Base-by-base conservation (phyloP, 92 coral and sea anemone species). In the Hydrozoanthus gracilis region DNA sequence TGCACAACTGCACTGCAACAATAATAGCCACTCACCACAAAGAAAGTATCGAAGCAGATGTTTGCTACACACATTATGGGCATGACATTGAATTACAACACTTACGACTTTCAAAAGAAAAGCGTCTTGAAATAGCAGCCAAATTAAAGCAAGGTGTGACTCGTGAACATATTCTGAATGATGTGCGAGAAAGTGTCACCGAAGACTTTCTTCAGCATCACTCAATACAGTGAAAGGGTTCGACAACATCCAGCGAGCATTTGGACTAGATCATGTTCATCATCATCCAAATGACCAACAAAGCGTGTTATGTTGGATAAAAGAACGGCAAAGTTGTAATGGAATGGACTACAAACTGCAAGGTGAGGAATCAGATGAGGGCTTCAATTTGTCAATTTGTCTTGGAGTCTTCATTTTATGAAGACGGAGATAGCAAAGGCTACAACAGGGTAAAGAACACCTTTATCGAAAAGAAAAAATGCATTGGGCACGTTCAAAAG, bases 401-500 rank as follows among this genome's bases (percentile, higher is more conserved):
- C n/a, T n/a, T n/a, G n/a, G n/a, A n/a, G n/a, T n/a, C n/a, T n/a
- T n/a, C n/a, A n/a, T n/a, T n/a, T n/a, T n/a, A n/a, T n/a, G n/a
- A n/a, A n/a, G n/a, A n/a, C n/a, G n/a, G n/a, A n/a, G n/a, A n/a
- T n/a, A n/a, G n/a, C n/a, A n/a, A n/a, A n/a, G n/a, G n/a, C n/a
- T n/a, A n/a, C n/a, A n/a, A n/a, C n/a, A n/a, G n/a, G n/a, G n/a
- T n/a, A n/a, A n/a, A n/a, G n/a, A n/a, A n/a, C n/a, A n/a, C n/a
- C n/a, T n/a, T n/a, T n/a, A 82, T 85, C 4, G 52, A 17, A 65
- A 87, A 87, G 71, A 85, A 27, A 35, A 12, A 66, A 86, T 91
- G 94, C 84, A 91, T 88, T 75, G 92, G 94, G 5, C 90, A 92
- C 54, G 88, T 84, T 7, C 89, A 90, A 58, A 92, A 90, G 44